Base-by-base conservation (phyloP, 2,113 vertebrate genomes). In the Ifrita kowaldi region DNA sequence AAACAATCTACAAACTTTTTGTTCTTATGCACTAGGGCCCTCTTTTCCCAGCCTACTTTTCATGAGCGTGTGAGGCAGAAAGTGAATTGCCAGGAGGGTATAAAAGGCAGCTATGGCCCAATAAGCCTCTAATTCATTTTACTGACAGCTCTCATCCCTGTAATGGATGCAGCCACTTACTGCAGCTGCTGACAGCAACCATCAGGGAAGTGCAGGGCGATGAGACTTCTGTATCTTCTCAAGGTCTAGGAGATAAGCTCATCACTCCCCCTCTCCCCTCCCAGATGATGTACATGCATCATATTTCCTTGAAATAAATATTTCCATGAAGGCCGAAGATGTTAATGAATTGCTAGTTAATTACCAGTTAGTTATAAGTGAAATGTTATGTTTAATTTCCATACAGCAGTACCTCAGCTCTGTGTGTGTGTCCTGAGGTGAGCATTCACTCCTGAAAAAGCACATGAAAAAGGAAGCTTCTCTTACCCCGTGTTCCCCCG, bases 111-210 rank as follows among this genome's bases (percentile, higher is more conserved):
- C 95, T 69, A 76, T 70, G n/a, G 91, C 95, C 97, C 97, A 95
- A 96, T 97, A 97, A 97, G 96, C 93, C 95, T 77, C 94, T 98
- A 93, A 97, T 95, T 94, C 83, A 78, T 79, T 68, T 89, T 98
- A 97, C 95, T 98, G 98, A 98, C 98, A 98, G 98, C 95, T 96
- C 94, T 96, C 97, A 96, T 98, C 97, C 97, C 76, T 12, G 10
- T 80, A 94, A 93, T 71, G 97, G 97, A 95, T 97, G 96, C 97
- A 97, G 94, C 89, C 90, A 84, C 97, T 96, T 97, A 98, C 96
- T 95, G 97, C 93, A 95, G 59, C 93, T 94, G 97, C 89, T 97
- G 98, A 98, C 98, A 98, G 98, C 94, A 70, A 27, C 50, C 62
- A 50, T 94, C 93, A 78, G n/a, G 93, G 79, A 84, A 81, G 78